phyloP scores from a whole-genome alignment of 2,113 vertebrate genomes.

The Phalacrocorax aristotelis region DNA sequence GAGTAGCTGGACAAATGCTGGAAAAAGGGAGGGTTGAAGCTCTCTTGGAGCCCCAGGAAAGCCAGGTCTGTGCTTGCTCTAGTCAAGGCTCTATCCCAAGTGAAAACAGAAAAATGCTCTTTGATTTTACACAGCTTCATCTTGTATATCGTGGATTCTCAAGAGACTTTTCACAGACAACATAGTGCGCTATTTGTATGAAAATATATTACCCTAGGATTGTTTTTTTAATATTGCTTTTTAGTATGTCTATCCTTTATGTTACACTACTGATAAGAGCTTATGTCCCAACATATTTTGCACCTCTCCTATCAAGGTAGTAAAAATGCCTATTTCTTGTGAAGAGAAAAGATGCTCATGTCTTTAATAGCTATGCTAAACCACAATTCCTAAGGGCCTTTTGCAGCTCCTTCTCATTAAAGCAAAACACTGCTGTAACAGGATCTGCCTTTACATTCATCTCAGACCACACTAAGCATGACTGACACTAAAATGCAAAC shows the following conservation, averaged over 20 bases:
- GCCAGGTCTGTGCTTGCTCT: neutral
- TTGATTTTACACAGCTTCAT: neutral
- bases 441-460: neutral
- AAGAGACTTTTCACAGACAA: neutral
- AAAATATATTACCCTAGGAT: neutral
- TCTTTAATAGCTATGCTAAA: neutral
- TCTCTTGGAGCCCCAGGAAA: neutral
- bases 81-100: neutral
- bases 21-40: neutral
- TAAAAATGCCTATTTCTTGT: neutral
- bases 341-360: neutral
- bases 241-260: neutral
- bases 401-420: neutral
- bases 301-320: neutral
- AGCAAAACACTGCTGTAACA: neutral
- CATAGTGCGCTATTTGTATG: neutral
- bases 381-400: neutral
- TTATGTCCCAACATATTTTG: neutral
- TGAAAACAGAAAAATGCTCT: accelerated
- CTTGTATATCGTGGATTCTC: neutral
- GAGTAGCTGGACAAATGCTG: accelerated
- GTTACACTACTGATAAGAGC: neutral
- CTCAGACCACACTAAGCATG: neutral
- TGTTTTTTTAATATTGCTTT: neutral
- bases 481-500: neutral